These are phyloP conservation scores for Pardalotus punctatus DNA, from an alignment of 2,113 vertebrate species.

Conservation along the genomic window DNA sequence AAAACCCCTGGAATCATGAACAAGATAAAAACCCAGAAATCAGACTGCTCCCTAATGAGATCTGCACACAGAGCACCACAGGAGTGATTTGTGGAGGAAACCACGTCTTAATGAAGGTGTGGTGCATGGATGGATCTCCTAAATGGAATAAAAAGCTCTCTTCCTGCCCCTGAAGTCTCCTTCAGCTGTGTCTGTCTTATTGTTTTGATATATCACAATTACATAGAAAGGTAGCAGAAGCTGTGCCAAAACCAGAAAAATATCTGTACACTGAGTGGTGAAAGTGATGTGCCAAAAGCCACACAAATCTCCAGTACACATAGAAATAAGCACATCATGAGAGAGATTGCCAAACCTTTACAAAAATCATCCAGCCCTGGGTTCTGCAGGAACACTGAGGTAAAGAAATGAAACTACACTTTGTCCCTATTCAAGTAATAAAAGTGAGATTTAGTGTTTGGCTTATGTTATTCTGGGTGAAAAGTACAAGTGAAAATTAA, in stretches of 20 bases:
- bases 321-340: background rate
- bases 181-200: background rate
- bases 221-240: background rate
- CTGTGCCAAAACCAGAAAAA: background rate
- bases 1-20: background rate
- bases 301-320: background rate
- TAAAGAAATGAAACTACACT: background rate
- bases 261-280: background rate
- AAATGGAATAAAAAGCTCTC: background rate
- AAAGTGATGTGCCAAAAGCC: background rate
- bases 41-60: constrained; percentile 6
- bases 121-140: background rate
- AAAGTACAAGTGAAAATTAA: background rate
- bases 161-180: background rate
- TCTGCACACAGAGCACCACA: background rate
- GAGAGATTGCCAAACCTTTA: background rate
- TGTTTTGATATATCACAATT: background rate
- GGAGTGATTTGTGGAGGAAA: background rate
- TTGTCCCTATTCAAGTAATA: background rate
- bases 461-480: background rate
- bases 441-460: background rate
- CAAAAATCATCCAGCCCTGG: background rate
- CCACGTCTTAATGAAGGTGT: background rate
- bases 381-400: background rate
- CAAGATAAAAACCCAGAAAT: background rate